These are phyloP conservation scores for Actinia equina DNA, from an alignment of 64 coral and sea anemone species.

Conservation along the genomic window DNA sequence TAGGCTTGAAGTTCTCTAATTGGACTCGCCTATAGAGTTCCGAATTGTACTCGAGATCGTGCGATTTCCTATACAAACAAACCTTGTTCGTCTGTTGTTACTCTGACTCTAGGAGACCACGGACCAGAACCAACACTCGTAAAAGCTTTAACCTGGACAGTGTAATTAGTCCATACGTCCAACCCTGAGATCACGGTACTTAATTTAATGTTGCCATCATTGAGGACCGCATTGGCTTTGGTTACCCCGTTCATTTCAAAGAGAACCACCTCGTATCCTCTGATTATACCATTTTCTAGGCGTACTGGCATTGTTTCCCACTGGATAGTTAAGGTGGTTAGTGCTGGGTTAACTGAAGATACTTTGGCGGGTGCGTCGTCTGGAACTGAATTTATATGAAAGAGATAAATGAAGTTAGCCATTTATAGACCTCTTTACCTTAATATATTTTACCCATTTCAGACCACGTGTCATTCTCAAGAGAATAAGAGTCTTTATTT, in stretches of 20 bases:
- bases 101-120: background rate
- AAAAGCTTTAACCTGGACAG: slow-evolving; percentile 41
- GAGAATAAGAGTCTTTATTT: too few species aligned
- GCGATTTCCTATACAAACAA: too few species aligned
- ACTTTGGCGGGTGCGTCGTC: slow-evolving; percentile 24
- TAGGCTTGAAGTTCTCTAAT: too few species aligned
- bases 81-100: slow-evolving; percentile 59
- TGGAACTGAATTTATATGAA: slow-evolving; percentile 1
- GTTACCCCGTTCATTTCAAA: slow-evolving; percentile 12
- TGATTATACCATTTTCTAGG: slow-evolving; percentile 34
- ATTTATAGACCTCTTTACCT: too few species aligned
- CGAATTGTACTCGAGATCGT: too few species aligned
- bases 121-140: slow-evolving; percentile 52
- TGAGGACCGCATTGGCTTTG: slow-evolving; percentile 14
- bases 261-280: slow-evolving; percentile 40
- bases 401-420: background rate
- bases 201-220: background rate
- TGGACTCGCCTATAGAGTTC: too few species aligned
- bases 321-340: slow-evolving; percentile 26
- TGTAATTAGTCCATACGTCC: slow-evolving; percentile 59
- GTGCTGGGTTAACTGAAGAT: background rate
- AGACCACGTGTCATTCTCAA: too few species aligned
- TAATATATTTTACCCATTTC: too few species aligned
- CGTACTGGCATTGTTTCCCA: slow-evolving; percentile 36
- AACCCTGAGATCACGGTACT: slow-evolving; percentile 13